Conservation (phyloP, 2,113 vertebrate species). For the Merops nubicus region DNA sequence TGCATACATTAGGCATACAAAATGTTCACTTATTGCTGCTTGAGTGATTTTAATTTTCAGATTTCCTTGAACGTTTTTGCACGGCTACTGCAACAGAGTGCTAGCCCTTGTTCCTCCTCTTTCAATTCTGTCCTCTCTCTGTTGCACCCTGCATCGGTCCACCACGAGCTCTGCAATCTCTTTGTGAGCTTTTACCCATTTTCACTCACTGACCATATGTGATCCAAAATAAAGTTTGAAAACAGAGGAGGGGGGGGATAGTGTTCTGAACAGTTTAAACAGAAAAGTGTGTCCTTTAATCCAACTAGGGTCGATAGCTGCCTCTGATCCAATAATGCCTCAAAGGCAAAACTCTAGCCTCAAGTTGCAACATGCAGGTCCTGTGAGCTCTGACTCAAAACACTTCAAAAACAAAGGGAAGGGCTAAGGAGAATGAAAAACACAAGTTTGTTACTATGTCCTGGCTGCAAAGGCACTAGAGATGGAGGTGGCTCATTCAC, state of each 20-base stretch:
- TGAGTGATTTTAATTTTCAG: conserved; percentile 58
- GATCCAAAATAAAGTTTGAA: neutral
- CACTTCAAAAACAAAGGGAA: neutral
- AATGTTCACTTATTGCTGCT: conserved; percentile 61
- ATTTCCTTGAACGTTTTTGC: neutral
- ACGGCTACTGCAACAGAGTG: accelerated
- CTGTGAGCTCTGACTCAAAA: neutral
- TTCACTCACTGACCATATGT: neutral
- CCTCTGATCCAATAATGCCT: neutral
- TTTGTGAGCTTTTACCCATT: neutral
- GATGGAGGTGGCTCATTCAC: neutral
- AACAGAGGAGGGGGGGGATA: neutral
- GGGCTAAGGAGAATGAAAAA: neutral
- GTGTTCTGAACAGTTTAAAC: neutral
- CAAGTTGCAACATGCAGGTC: neutral
- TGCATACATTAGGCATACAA: conserved; percentile 57
- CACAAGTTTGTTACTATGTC: neutral
- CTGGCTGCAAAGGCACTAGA: neutral
- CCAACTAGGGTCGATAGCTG: neutral
- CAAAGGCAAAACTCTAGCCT: conserved; percentile 7
- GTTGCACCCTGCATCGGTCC: neutral
- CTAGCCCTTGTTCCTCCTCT: neutral
- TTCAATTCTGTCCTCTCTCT: neutral
- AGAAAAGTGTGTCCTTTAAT: neutral
- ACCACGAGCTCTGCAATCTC: neutral